Evolutionary conservation across 2,113 vertebrate genomes (phyloP), one percentile per base, ranked within the genome.

Genomic region (Anseranas semipalmata): DNA sequence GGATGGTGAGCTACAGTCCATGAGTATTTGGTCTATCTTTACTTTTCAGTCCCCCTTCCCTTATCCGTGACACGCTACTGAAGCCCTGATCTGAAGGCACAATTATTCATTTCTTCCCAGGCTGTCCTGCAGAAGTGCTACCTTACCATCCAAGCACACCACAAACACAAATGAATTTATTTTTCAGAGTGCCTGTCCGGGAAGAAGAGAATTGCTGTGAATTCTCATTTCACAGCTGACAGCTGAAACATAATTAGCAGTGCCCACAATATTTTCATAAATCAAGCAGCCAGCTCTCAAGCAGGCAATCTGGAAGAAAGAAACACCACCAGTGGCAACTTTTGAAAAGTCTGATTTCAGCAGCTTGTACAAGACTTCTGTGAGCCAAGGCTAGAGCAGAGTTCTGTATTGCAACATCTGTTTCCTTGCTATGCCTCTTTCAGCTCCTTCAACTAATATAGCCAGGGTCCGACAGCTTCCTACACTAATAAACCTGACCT

Each of bases 171-270:
- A 91, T 77, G 56, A 84, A 73, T 76, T 63, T 56, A 53, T 74
- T 84, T 95, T 71, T 81, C 2, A 3, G 32, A 45, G 73, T 33
- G 15, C 24, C 25, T 93, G 17, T 84, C 12, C 46, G 43, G 33
- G 33, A 79, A 68, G 2, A 77, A 91, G 27, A 78, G 25, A 91
- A 85, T 84, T 71, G 60, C 70, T 73, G 60, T 75, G 70, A 78
- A 78, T 93, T 82, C 65, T 93, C 46, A 50, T 63, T 85, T 87
- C 48, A 19, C 62, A 94, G 84, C 71, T 90, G 71, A 88, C 89
- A 93, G 84, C 77, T 78, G 87, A 91, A 81, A 87, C 8, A 3
- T 32, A 71, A 39, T 66, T 56, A 67, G 60, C 2, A 2, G 56
- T 52, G 39, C 32, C 81, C 85, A 52, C 71, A 82, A 46, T 59